Evolutionary conservation across 2,888 invertebrate species (phyloP).

Genomic region (Cepaea hortensis): DNA sequence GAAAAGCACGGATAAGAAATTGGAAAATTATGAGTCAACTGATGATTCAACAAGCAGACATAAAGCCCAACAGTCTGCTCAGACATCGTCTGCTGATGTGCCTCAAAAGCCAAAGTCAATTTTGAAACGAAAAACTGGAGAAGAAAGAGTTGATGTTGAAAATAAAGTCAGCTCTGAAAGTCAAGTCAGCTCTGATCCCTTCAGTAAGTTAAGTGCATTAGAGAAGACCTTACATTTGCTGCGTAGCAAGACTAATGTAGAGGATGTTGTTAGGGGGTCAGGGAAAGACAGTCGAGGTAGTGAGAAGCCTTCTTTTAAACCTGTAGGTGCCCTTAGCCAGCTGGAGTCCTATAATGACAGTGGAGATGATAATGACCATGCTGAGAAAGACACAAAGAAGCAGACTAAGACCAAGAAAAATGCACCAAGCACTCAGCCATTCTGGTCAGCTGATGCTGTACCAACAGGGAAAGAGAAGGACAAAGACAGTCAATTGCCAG

Average conservation of each 20-base stretch:
- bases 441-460: conserved; percentile 40
- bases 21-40: conserved; percentile 10
- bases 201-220: conserved; percentile 29
- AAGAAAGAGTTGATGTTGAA: neutral
- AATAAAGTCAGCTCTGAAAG: neutral
- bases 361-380: too few species aligned
- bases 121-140: conserved; percentile 30
- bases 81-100: neutral
- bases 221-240: conserved; percentile 44
- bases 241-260: conserved; percentile 13
- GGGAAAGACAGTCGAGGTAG: neutral
- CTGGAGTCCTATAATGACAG: too few species aligned
- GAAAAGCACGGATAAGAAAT: neutral
- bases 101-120: conserved; percentile 37
- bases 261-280: neutral
- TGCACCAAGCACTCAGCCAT: neutral
- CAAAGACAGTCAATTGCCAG: too few species aligned
- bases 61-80: conserved; percentile 5
- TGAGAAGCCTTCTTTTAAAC: too few species aligned
- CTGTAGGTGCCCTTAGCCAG: too few species aligned
- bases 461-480: too few species aligned
- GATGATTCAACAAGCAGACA: neutral
- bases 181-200: neutral
- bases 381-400: too few species aligned
- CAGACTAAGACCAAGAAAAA: too few species aligned